Percentiles rank a stretch among this genome's conserved stretches.
Conservation (phyloP, 30 jellyfish, hydroid and myxozoan genomes). For the Aurelia coerulea region DNA sequence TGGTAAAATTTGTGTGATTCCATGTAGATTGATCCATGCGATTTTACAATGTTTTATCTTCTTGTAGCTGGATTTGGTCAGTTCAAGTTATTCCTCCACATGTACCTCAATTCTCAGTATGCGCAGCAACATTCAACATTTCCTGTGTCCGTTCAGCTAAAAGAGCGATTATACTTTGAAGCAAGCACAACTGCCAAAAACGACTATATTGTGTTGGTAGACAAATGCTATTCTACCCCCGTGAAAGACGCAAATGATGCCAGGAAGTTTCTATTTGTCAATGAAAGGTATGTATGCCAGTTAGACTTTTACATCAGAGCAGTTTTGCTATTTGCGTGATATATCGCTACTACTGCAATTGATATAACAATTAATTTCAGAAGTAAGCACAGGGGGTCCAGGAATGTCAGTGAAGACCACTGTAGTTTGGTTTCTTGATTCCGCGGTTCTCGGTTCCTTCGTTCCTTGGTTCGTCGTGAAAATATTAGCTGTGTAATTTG, state of each 20-base stretch:
- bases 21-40: too few species aligned
- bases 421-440: too few species aligned
- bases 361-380: too few species aligned
- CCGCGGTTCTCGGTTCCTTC: too few species aligned
- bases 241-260: conserved; percentile 34
- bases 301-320: neutral
- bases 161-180: conserved; percentile 49
- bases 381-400: too few species aligned
- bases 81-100: conserved; percentile 11
- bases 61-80: conserved; percentile 61
- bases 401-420: too few species aligned
- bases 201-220: conserved; percentile 17
- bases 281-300: conserved; percentile 36
- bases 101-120: conserved; percentile 19
- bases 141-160: conserved; percentile 34
- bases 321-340: neutral
- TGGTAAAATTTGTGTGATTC: too few species aligned
- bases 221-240: conserved; percentile 54
- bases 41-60: neutral
- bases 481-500: too few species aligned
- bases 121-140: conserved; percentile 9
- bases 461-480: too few species aligned
- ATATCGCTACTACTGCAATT: too few species aligned
- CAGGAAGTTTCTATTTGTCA: conserved; percentile 21
- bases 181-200: conserved; percentile 38